phyloP scores from a whole-genome alignment of 2,113 vertebrate species.

The Indri indri region DNA sequence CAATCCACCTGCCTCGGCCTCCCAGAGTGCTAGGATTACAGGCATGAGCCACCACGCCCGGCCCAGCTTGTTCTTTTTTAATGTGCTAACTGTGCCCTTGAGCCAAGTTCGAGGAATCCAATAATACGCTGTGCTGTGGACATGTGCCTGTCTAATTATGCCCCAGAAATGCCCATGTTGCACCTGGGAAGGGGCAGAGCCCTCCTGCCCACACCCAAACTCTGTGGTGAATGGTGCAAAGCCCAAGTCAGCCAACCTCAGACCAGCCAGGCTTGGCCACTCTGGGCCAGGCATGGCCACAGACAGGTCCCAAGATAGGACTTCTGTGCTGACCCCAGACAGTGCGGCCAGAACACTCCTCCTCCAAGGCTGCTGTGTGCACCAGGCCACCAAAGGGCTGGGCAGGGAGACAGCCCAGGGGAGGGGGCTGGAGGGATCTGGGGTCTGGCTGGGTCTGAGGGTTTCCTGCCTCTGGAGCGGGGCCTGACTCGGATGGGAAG shows the following conservation, averaged over 20 bases:
- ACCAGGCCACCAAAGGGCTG: background rate
- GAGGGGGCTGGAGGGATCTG: background rate
- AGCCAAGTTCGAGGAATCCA: background rate
- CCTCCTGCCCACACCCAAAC: background rate
- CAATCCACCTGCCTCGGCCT: no score
- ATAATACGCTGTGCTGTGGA: background rate
- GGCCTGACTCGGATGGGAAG: rapidly evolving
- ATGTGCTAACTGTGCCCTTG: background rate
- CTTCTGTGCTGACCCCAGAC: background rate
- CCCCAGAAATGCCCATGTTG: background rate
- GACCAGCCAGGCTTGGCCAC: background rate
- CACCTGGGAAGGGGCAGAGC: background rate
- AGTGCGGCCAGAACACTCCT: background rate
- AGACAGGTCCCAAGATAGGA: background rate
- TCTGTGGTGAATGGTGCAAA: background rate
- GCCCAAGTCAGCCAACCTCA: background rate
- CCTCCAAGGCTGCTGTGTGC: background rate
- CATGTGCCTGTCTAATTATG: rapidly evolving
- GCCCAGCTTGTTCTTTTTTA: background rate
- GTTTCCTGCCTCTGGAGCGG: background rate
- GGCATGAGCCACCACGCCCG: no score
- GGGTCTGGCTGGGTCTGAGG: background rate
- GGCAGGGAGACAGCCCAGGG: background rate
- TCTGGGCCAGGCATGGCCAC: background rate
- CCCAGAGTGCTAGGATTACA: no score